Evolutionary conservation across 2,113 vertebrate species (phyloP), one percentile per base, ranked within the genome.

Genomic region (Mystacornis crossleyi): DNA sequence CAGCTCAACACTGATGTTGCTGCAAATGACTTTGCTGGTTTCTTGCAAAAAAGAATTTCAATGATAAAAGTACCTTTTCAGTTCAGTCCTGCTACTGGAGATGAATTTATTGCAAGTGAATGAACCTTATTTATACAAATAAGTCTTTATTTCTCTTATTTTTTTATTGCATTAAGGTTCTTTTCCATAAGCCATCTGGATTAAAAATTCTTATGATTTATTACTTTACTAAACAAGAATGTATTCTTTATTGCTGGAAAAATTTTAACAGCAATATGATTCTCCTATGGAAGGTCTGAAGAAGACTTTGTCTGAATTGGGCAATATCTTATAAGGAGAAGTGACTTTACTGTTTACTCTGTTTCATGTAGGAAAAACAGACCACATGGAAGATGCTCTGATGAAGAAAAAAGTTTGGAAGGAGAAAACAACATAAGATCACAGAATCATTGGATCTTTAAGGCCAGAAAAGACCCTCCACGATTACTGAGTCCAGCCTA

Each of bases 261-360:
- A 86, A 36, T 34, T 24, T 85, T 71, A 93, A 17, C 2, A 40
- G 62, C 31, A 81, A 69, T 10, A 50, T 91, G 82, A 96, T 96
- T 42, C 23, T 95, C 20, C 40, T 83, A 80, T 14, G 21, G 91
- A 20, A 33, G 14, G 31, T 82, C 26, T 82, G 77, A 84, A 74
- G 38, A 81, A 40, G 42, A 31, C 18, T 73, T 85, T 78, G 31
- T 31, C 40, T 57, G 7, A 62, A 8, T 96, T 81, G 40, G 93
- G 31, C 43, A 96, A 72, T 92, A 14, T 29, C 64, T 43, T 95
- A 81, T 16, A 62, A 4, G 51, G 51, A 43, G 89, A 95, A 86
- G 7, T 90, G 73, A 51, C 33, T 1, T 43, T 45, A 31, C 38
- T 89, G 8, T 97, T 97, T 66, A 28, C 95, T 25, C 40, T 94